phyloP scores from a whole-genome alignment of 2,888 invertebrate species.

The Lasioglossum zephyrum region DNA sequence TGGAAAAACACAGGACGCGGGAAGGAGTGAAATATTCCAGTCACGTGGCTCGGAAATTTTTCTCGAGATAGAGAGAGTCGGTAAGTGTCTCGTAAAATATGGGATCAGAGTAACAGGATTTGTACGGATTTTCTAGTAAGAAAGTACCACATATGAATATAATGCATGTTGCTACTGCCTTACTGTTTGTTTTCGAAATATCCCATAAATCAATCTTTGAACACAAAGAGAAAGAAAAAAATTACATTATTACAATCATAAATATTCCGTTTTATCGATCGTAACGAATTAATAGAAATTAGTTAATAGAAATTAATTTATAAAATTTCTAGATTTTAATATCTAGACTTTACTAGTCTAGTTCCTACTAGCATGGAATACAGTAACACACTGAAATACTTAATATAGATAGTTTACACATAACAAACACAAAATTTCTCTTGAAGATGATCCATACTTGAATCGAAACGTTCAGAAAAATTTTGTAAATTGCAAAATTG shows the following conservation, averaged over 20 bases:
- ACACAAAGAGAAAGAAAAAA: background rate
- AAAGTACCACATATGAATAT: background rate
- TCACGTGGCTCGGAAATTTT: constrained; percentile 45
- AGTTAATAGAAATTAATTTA: too few species aligned
- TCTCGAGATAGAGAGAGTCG: constrained; percentile 24
- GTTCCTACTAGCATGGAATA: too few species aligned
- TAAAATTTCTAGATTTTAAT: too few species aligned
- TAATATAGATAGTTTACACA: too few species aligned
- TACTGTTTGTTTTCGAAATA: background rate
- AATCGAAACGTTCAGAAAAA: too few species aligned
- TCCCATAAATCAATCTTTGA: background rate
- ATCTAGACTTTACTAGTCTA: too few species aligned
- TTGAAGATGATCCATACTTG: too few species aligned
- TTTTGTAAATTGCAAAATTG: too few species aligned
- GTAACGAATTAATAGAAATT: too few species aligned
- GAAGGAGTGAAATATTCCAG: constrained; percentile 37
- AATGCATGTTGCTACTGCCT: background rate
- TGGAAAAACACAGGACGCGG: constrained; percentile 6
- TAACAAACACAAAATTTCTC: too few species aligned
- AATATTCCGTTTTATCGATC: too few species aligned
- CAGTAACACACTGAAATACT: too few species aligned
- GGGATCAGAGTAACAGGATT: constrained; percentile 21
- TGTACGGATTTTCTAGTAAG: constrained; percentile 19
- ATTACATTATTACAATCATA: background rate
- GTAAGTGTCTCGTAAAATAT: constrained; percentile 37